These are phyloP conservation scores for Lycophotia porphyrea DNA, from an alignment of 2,888 invertebrate genomes.

Conservation along the genomic window DNA sequence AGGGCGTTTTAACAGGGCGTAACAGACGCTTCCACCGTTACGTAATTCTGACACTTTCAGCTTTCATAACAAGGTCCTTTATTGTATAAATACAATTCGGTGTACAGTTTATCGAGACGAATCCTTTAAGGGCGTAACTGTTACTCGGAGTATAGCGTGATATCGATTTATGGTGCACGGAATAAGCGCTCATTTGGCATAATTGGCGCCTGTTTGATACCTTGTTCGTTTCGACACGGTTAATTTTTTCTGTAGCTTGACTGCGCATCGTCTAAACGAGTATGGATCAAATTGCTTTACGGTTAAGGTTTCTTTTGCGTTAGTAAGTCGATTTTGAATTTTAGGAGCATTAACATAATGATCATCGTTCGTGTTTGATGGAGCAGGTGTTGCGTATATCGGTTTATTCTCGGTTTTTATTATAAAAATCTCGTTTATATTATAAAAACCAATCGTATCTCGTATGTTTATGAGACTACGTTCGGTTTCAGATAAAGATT, in stretches of 20 bases:
- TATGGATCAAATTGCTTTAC: constrained; percentile 74
- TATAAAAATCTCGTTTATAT: constrained; percentile 87
- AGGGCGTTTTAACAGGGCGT: constrained; percentile 88
- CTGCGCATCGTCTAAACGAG: constrained; percentile 71
- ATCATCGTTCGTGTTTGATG: constrained; percentile 87
- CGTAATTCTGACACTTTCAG: constrained; percentile 89
- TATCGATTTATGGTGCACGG: constrained; percentile 87
- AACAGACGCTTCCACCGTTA: constrained; percentile 88
- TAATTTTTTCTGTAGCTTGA: constrained; percentile 76
- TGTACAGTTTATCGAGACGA: constrained; percentile 79
- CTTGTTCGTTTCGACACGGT: constrained; percentile 84
- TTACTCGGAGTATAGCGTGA: constrained; percentile 80
- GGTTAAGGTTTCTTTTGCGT: constrained; percentile 78
- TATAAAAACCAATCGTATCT: constrained; percentile 81
- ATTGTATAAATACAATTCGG: constrained; percentile 82
- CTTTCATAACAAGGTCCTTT: constrained; percentile 88
- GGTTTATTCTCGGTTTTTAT: constrained; percentile 89
- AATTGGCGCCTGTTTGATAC: constrained; percentile 86
- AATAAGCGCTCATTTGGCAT: constrained; percentile 88
- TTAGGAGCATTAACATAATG: constrained; percentile 88
- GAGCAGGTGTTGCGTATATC: constrained; percentile 89
- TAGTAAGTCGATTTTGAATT: constrained; percentile 72
- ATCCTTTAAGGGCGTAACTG: constrained; percentile 88
- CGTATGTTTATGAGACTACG: constrained; percentile 83
- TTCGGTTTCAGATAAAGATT: constrained; percentile 71